Base-by-base conservation (phyloP, 2,797 vertebrate species). In the Thaleichthys pacificus region DNA sequence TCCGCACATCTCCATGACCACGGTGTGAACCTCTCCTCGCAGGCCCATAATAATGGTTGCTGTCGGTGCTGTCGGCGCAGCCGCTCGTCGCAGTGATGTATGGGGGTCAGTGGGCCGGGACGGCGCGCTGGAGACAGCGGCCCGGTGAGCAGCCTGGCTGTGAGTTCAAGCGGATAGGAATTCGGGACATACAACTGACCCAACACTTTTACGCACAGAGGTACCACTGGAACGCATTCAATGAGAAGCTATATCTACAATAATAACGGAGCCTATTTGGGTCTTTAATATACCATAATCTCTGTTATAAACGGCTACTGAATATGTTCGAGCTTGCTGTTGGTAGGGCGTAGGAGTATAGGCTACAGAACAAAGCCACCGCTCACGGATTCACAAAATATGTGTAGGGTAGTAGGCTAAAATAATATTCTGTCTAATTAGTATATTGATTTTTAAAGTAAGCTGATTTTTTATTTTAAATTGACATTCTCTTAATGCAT, bases 11-110 rank as follows among this genome's bases (percentile, higher is more conserved):
- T 94, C 93, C 92, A 92, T 96, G 94, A 95, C 94, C 95, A 97
- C 91, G 82, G 84, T 85, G 91, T 96, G 95, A 96, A 96, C 95
- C 94, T 95, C 95, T 92, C 88, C 90, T 94, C 86, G 90, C 92
- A 94, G 94, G 91, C 93, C 93, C 93, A 93, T 89, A 94, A 97
- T 97, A 97, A 96, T 96, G 95, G 94, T 89, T 94, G 93, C 94
- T 95, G 94, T 95, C 94, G 91, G 90, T 94, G 93, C 93, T 95
- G 94, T 95, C 95, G 91, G 86, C 86, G 87, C 90, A 92, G 93
- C 93, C 93, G 93, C 93, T 92, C 88, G 93, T 93, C 91, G 88
- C 91, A 88, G 93, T 97, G 96, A 97, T 97, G 91, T 96, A 97
- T 96, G 93, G 90, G 93, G 95, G 95, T 96, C 95, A 95, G 90